A percentile compares a stretch with the other conserved stretches of the same genome.
These are phyloP conservation scores for Phorcus lineatus DNA, from an alignment of 2,888 invertebrate genomes.

Conservation along the genomic window DNA sequence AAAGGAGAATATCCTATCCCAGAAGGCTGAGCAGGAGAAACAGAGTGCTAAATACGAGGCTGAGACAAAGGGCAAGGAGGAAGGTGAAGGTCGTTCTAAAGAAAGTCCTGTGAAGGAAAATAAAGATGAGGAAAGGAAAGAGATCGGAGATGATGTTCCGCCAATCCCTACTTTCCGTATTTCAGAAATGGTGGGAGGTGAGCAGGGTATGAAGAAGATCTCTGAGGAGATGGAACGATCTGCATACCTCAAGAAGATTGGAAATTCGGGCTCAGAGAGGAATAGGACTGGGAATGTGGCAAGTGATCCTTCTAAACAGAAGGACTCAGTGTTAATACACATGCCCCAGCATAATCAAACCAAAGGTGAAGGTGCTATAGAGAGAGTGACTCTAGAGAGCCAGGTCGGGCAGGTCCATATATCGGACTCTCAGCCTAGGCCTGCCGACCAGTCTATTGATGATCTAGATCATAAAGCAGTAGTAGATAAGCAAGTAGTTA, in stretches of 20 bases:
- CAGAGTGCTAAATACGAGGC: slow-evolving; percentile 61
- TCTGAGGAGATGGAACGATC: slow-evolving; percentile 15
- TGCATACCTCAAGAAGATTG: slow-evolving; percentile 6
- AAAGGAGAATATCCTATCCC: slow-evolving; percentile 52
- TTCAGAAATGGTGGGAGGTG: slow-evolving; percentile 21
- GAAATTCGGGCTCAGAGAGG: not conserved
- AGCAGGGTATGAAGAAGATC: slow-evolving; percentile 22
- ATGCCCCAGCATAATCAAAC: slow-evolving; percentile 16
- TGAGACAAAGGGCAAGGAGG: slow-evolving; percentile 62
- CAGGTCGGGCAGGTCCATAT: slow-evolving; percentile 47
- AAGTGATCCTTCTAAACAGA: not conserved
- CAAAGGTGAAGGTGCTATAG: slow-evolving; percentile 24
- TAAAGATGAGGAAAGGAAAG: not conserved
- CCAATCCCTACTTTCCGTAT: slow-evolving; percentile 21
- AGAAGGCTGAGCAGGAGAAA: slow-evolving; percentile 48
- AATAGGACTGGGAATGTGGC: not conserved
- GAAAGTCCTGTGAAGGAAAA: slow-evolving; percentile 20
- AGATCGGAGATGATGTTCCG: not conserved
- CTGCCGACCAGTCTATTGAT: not conserved
- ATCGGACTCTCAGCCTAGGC: not conserved
- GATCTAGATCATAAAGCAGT: slow-evolving; percentile 28
- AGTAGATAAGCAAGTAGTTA: slow-evolving; percentile 5
- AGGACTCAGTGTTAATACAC: slow-evolving; percentile 3
- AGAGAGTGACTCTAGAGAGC: slow-evolving; percentile 43
- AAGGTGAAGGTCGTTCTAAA: slow-evolving; percentile 29